Evolutionary conservation across 2,888 invertebrate genomes (phyloP).

Genomic region (Stenodema calcarata): DNA sequence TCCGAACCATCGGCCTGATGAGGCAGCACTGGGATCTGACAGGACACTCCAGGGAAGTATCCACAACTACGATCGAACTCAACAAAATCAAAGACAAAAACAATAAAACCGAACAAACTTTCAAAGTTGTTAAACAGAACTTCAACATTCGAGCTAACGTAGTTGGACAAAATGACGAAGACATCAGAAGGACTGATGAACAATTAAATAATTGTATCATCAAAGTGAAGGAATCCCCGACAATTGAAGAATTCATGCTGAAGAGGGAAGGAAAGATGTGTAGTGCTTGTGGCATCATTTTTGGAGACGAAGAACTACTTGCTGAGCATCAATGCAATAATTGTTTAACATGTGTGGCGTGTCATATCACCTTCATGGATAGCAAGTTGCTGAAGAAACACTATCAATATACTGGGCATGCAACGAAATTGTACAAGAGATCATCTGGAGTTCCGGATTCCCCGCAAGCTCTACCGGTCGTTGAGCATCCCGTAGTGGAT

Average conservation of each 20-base stretch:
- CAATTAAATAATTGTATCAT: slow-evolving; percentile 38
- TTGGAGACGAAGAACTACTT: slow-evolving; percentile 47
- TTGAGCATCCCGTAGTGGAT: slow-evolving; percentile 20
- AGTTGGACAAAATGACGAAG: slow-evolving; percentile 52
- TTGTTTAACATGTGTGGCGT: slow-evolving; percentile 53
- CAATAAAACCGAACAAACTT: slow-evolving; percentile 53
- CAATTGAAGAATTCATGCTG: slow-evolving; percentile 48
- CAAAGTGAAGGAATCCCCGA: slow-evolving; percentile 49
- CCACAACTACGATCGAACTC: slow-evolving; percentile 49
- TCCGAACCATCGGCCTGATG: slow-evolving; percentile 48
- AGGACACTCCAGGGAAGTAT: slow-evolving; percentile 52
- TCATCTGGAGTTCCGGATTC: neutral
- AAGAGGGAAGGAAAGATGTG: slow-evolving; percentile 48
- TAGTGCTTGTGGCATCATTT: slow-evolving; percentile 51
- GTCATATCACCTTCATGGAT: slow-evolving; percentile 50
- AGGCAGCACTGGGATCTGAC: slow-evolving; percentile 53
- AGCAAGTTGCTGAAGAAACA: slow-evolving; percentile 52
- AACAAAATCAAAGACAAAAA: slow-evolving; percentile 54
- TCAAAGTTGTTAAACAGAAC: slow-evolving; percentile 55
- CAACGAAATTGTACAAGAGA: slow-evolving; percentile 28
- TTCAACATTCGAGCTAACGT: slow-evolving; percentile 52
- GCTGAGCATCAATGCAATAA: slow-evolving; percentile 46
- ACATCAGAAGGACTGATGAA: slow-evolving; percentile 45
- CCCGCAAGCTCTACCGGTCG: neutral
- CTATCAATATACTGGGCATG: slow-evolving; percentile 53